These are phyloP conservation scores for Cheilosia grossa DNA, from an alignment of 2,888 invertebrate species.

Conservation along the genomic window DNA sequence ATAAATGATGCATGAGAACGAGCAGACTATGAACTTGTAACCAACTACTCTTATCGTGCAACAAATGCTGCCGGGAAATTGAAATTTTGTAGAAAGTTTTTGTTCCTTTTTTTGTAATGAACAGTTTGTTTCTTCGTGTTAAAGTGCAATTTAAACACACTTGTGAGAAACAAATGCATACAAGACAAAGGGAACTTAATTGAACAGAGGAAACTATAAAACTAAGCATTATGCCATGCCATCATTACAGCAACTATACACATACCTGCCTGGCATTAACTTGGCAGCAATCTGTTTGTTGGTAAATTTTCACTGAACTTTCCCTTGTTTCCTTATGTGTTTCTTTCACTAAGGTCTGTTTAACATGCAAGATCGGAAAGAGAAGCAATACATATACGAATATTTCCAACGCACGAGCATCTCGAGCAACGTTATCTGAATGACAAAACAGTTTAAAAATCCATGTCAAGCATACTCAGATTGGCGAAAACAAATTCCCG, in stretches of 20 bases:
- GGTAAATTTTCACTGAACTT: slow-evolving; percentile 19
- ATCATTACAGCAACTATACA: not conserved
- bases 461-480: slow-evolving; percentile 14
- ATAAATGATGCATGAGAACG: too few relatives aligned
- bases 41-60: too few relatives aligned
- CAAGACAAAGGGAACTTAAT: slow-evolving; percentile 11
- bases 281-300: slow-evolving; percentile 8
- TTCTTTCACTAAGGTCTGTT: not conserved
- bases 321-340: slow-evolving; percentile 23
- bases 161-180: not conserved
- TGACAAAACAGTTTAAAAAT: slow-evolving; percentile 11
- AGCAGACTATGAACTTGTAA: too few relatives aligned
- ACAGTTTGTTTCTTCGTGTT: too few relatives aligned
- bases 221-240: not conserved
- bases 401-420: not conserved
- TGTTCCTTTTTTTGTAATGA: too few relatives aligned
- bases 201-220: slow-evolving; percentile 15
- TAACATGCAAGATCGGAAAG: slow-evolving; percentile 7
- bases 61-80: too few relatives aligned
- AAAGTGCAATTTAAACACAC: too few relatives aligned
- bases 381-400: not conserved
- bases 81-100: too few relatives aligned
- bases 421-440: not conserved
- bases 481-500: slow-evolving; percentile 6
- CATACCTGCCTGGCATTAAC: not conserved